Conservation (phyloP, 2,888 invertebrate genomes). For the Pristionchus exspectatus region DNA sequence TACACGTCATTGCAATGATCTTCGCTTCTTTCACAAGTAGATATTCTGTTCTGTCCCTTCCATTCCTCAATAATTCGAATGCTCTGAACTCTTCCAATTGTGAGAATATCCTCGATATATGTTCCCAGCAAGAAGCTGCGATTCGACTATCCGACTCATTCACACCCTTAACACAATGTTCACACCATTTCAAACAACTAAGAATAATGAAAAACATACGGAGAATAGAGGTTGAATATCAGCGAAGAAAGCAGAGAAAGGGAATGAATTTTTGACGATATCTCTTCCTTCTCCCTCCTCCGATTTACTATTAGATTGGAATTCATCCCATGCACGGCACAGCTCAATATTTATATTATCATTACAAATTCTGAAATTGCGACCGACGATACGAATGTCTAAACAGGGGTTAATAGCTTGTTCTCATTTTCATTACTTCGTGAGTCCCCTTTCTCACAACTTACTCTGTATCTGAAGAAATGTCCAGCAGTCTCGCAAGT, state of each 20-base stretch:
- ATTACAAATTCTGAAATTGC: too few relatives aligned
- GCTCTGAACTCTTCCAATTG: slow-evolving; percentile 98
- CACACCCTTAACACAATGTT: slow-evolving; percentile 58
- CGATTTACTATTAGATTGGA: slow-evolving; percentile 82
- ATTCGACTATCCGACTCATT: slow-evolving; percentile 68
- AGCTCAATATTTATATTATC: slow-evolving; percentile 61
- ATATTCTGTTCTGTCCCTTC: slow-evolving; percentile 95
- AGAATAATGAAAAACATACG: slow-evolving; percentile 75
- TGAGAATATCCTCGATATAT: slow-evolving; percentile 94
- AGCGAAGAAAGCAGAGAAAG: slow-evolving; percentile 93
- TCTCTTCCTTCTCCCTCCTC: slow-evolving; percentile 72
- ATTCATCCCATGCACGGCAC: slow-evolving; percentile 88
- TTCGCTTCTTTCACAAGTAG: slow-evolving; percentile 94
- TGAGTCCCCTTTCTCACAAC: neutral
- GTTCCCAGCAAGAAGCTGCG: slow-evolving; percentile 93
- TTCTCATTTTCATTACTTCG: too few relatives aligned
- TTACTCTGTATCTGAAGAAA: slow-evolving; percentile 92
- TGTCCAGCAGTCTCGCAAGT: slow-evolving; percentile 99
- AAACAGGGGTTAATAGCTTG: too few relatives aligned
- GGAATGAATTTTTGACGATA: slow-evolving; percentile 88
- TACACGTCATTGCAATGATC: slow-evolving; percentile 99
- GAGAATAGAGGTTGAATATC: slow-evolving; percentile 95
- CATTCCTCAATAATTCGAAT: slow-evolving; percentile 95
- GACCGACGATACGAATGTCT: too few relatives aligned
- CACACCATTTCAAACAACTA: neutral